These are phyloP conservation scores for Cherax quadricarinatus DNA, from an alignment of 1,140 invertebrate genomes.

Conservation along the genomic window DNA sequence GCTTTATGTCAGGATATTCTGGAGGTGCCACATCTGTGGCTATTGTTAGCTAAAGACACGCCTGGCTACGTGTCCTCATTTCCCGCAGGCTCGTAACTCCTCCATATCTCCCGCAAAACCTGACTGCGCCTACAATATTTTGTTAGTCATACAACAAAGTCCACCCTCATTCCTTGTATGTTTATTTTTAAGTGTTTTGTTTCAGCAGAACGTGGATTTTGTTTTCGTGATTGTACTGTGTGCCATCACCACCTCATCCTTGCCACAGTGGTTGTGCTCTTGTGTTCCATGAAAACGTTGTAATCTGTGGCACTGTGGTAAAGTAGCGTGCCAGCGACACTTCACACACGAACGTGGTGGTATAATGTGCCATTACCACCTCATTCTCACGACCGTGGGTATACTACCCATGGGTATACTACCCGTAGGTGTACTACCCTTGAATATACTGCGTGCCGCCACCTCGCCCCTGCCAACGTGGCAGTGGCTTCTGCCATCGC, in stretches of 20 bases:
- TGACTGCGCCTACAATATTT: conserved; percentile 2
- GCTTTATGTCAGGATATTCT: background rate
- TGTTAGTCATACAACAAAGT: conserved; percentile 15
- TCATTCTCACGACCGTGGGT: background rate
- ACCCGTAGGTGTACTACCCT: background rate
- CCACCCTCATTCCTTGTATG: conserved; percentile 69
- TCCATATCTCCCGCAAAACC: conserved; percentile 18
- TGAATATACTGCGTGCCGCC: background rate
- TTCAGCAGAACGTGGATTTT: conserved; percentile 37
- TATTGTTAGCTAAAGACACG: background rate
- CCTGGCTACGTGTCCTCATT: conserved; percentile 2
- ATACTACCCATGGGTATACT: background rate
- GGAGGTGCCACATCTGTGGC: conserved; percentile 18
- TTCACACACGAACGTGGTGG: background rate
- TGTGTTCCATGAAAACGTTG: background rate
- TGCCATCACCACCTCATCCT: background rate
- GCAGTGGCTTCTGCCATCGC: background rate
- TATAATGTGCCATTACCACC: background rate
- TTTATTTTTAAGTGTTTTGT: conserved; percentile 52
- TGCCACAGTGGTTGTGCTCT: background rate
- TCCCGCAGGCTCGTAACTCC: background rate
- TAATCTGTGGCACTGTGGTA: conserved; percentile 7
- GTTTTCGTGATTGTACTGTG: conserved; percentile 39
- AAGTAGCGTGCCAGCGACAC: conserved; percentile 19
- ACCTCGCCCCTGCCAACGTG: conserved; percentile 6